phyloP scores from a whole-genome alignment of 2,797 vertebrate species.

The Ctenopoma kingsleyae region DNA sequence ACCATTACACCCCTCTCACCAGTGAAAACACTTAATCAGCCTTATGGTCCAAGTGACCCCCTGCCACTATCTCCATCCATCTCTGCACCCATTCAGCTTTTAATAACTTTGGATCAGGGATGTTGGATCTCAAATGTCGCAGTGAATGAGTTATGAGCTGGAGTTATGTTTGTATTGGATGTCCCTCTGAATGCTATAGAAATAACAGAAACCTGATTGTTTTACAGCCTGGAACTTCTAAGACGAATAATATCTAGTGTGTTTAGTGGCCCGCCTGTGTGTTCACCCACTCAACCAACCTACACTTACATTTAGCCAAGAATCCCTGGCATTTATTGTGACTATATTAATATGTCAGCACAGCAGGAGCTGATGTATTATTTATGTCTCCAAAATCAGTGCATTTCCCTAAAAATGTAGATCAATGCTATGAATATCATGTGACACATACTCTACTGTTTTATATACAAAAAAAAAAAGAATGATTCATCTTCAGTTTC shows the following conservation, averaged over 20 bases:
- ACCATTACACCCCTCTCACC: constrained; percentile 37
- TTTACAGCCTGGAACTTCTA: neutral
- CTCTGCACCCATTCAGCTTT: constrained; percentile 33
- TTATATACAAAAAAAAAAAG: neutral
- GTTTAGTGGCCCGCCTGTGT: neutral
- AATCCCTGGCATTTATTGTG: neutral
- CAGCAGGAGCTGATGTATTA: neutral
- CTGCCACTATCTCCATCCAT: constrained; percentile 53
- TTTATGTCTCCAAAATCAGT: neutral
- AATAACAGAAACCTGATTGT: neutral
- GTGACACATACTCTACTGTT: neutral
- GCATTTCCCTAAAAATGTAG: neutral
- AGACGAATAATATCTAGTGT: neutral
- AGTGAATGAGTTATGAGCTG: constrained; percentile 40
- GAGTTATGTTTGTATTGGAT: constrained; percentile 24
- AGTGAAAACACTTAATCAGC: constrained; percentile 70
- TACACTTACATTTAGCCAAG: neutral
- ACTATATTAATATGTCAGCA: neutral
- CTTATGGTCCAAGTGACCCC: constrained; percentile 64
- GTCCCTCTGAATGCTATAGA: constrained; percentile 6
- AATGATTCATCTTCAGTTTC: neutral
- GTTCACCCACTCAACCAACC: neutral
- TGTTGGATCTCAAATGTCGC: constrained; percentile 36
- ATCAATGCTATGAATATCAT: too few relatives aligned
- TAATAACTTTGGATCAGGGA: constrained; percentile 60